These are phyloP conservation scores for Panulirus ornatus DNA, from an alignment of 1,140 invertebrate species.

Conservation along the genomic window DNA sequence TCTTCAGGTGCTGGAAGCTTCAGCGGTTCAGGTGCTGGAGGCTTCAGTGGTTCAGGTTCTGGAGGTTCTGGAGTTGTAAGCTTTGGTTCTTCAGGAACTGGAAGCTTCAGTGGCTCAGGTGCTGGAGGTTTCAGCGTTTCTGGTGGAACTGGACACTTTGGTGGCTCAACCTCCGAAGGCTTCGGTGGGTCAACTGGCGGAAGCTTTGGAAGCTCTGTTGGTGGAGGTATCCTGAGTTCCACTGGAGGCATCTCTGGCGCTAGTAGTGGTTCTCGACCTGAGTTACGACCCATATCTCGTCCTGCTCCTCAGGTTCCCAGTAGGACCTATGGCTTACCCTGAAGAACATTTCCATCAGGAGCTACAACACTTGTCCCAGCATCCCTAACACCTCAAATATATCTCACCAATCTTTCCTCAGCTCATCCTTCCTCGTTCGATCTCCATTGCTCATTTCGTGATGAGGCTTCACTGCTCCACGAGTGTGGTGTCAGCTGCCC, in stretches of 20 bases:
- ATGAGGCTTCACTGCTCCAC: no score
- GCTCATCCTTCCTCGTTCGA: no score
- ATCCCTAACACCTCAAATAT: no score
- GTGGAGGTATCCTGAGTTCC: background rate
- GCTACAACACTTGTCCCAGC: no score
- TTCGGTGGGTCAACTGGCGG: background rate
- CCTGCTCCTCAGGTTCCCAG: background rate
- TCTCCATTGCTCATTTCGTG: no score
- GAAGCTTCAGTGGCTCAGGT: background rate
- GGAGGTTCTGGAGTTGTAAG: background rate
- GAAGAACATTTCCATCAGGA: no score
- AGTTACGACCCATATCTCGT: background rate
- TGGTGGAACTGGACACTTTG: background rate
- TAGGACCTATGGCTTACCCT: constrained; percentile 38
- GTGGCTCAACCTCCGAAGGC: background rate
- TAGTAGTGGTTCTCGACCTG: background rate
- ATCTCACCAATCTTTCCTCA: no score
- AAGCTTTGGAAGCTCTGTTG: background rate
- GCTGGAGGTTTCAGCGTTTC: background rate
- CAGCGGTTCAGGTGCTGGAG: background rate
- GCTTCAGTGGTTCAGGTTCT: background rate
- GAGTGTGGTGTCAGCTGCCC: no score
- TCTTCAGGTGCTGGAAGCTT: constrained; percentile 3
- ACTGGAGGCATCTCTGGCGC: background rate
- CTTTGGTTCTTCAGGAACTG: background rate